Conservation (phyloP, 2,888 invertebrate species). For the Cerceris ruficornis region DNA sequence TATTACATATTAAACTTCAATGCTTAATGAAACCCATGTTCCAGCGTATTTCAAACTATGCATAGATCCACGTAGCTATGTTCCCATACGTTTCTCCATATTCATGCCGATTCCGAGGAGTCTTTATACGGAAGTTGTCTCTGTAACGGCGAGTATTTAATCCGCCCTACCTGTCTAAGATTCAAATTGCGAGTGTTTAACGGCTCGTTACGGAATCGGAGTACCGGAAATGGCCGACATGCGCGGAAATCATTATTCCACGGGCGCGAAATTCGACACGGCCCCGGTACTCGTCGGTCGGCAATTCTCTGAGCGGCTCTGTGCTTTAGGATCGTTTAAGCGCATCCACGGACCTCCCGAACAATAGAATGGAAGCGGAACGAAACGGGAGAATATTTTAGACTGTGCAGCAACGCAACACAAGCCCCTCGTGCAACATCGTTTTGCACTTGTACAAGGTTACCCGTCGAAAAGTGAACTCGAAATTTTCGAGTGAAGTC, state of each 20-base stretch:
- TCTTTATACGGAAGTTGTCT: no score
- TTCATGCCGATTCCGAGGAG: no score
- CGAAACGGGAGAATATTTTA: conserved; percentile 36
- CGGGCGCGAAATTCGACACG: conserved; percentile 35
- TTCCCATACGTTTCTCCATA: no score
- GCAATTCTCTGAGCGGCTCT: conserved; percentile 10
- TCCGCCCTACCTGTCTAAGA: neutral
- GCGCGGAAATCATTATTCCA: conserved; percentile 51
- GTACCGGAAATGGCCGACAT: conserved; percentile 39
- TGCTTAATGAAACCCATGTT: neutral
- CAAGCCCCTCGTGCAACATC: neutral
- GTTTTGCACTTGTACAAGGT: neutral
- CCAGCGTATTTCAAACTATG: no score
- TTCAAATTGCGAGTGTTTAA: conserved; percentile 28
- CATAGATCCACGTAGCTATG: no score
- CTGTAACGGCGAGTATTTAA: neutral
- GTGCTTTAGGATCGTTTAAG: conserved; percentile 14
- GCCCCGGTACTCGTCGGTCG: conserved; percentile 4
- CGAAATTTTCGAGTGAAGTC: neutral
- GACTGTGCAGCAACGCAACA: neutral
- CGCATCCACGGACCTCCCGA: conserved; percentile 19
- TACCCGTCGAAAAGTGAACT: conserved; percentile 7
- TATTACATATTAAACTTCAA: neutral
- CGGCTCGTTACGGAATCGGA: conserved; percentile 42
- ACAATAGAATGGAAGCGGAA: conserved; percentile 42